Percentiles rank a stretch among this genome's conserved stretches.
Evolutionary conservation across 2,888 invertebrate species (phyloP).

Genomic region (Chirona hameri): DNA sequence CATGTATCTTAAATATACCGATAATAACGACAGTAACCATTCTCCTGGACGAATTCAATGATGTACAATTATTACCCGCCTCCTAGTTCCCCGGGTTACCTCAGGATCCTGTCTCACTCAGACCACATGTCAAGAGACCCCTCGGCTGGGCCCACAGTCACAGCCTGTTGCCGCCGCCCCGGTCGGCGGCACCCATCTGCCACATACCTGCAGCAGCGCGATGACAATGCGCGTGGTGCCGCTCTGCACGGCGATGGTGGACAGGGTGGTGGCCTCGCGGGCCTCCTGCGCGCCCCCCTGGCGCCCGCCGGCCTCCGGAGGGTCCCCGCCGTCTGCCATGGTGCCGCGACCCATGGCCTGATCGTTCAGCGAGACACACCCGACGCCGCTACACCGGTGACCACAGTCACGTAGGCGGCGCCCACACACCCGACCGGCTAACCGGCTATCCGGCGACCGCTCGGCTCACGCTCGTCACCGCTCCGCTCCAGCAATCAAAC

Average conservation of each 20-base stretch:
- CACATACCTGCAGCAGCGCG: slow-evolving; percentile 77
- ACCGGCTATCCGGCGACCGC: background rate
- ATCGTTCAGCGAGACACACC: background rate
- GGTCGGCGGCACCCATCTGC: slow-evolving; percentile 34
- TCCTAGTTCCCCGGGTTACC: too few species aligned
- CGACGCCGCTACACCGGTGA: background rate
- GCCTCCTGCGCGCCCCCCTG: background rate
- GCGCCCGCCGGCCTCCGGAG: background rate
- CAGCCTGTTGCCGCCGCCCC: too few species aligned
- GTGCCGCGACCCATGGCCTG: background rate
- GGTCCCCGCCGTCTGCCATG: background rate
- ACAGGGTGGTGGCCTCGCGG: slow-evolving; percentile 66
- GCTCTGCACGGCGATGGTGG: slow-evolving; percentile 85
- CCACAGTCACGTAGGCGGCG: background rate
- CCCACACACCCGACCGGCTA: background rate
- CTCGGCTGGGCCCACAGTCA: too few species aligned
- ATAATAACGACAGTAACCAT: too few species aligned
- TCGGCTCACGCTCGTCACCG: too few species aligned
- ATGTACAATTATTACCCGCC: too few species aligned
- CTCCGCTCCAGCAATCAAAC: too few species aligned
- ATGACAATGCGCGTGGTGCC: slow-evolving; percentile 81
- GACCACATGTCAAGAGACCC: too few species aligned
- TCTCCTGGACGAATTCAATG: too few species aligned
- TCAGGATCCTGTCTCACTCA: too few species aligned
- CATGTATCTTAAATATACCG: too few species aligned